Conservation (phyloP, 1,140 invertebrate species). For the Vollenhovia emeryi region DNA sequence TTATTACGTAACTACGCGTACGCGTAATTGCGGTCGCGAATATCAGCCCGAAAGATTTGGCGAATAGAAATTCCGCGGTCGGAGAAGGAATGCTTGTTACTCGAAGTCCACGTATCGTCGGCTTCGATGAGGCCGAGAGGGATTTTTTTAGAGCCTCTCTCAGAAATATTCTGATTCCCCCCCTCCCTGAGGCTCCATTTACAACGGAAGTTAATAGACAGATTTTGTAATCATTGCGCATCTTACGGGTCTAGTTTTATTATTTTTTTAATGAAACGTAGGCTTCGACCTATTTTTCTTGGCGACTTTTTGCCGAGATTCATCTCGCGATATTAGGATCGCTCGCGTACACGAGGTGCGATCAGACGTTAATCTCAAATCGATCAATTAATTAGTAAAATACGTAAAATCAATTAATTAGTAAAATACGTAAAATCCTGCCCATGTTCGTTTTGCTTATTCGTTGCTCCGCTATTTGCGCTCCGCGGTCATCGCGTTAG, state of each 20-base stretch:
- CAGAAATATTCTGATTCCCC: not conserved
- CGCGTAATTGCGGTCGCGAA: not conserved
- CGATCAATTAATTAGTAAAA: no score
- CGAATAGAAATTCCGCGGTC: not conserved
- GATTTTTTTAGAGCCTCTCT: not conserved
- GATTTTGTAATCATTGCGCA: not conserved
- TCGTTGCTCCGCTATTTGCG: not conserved
- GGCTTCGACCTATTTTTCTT: not conserved
- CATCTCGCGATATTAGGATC: not conserved
- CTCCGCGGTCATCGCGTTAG: not conserved
- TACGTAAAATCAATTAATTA: no score
- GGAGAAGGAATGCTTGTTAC: not conserved
- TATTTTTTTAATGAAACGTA: not conserved
- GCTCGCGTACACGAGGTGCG: no score
- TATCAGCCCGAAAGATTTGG: not conserved
- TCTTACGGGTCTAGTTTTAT: not conserved
- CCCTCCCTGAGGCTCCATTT: no score
- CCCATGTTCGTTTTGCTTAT: no score
- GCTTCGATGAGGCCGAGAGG: not conserved
- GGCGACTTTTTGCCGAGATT: not conserved
- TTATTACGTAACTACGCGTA: conserved; percentile 22
- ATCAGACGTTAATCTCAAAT: not conserved
- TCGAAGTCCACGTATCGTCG: not conserved
- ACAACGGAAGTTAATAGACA: not conserved
- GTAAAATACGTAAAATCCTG: no score